Evolutionary conservation across 2,888 invertebrate species (phyloP).

Genomic region (Erebia ligea): DNA sequence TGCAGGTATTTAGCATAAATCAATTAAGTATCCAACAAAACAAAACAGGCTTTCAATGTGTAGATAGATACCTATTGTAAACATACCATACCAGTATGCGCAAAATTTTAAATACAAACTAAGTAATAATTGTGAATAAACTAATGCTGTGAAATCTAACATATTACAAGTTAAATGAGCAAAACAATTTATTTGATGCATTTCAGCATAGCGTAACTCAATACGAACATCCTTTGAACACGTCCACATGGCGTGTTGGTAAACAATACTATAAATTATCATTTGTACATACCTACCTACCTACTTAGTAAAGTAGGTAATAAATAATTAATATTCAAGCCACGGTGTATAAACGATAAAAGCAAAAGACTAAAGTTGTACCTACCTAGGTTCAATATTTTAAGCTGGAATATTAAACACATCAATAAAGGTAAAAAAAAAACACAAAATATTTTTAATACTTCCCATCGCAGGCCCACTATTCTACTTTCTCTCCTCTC

Average conservation of each 20-base stretch:
- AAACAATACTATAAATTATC: slow-evolving; percentile 12
- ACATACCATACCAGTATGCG: neutral
- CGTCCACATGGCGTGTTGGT: slow-evolving; percentile 19
- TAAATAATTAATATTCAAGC: neutral
- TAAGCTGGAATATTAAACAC: too few relatives aligned
- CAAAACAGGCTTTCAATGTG: slow-evolving; percentile 2
- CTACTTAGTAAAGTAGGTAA: neutral
- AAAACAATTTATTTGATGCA: slow-evolving; percentile 22
- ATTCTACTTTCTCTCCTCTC: too few relatives aligned
- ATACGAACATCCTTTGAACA: slow-evolving; percentile 33
- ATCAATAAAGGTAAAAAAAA: too few relatives aligned
- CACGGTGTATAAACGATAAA: too few relatives aligned
- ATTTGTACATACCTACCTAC: neutral
- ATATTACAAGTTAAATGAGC: too few relatives aligned
- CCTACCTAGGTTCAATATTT: too few relatives aligned
- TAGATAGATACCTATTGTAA: neutral
- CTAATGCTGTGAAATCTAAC: too few relatives aligned
- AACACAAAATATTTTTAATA: too few relatives aligned
- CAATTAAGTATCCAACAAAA: neutral
- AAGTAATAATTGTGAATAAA: too few relatives aligned
- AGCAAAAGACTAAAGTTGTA: too few relatives aligned
- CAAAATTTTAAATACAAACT: neutral
- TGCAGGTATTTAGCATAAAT: slow-evolving; percentile 3
- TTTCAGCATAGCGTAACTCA: slow-evolving; percentile 31
- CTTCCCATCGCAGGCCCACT: too few relatives aligned